phyloP scores from a whole-genome alignment of 2,888 invertebrate species.

The Napeogenes inachia region DNA sequence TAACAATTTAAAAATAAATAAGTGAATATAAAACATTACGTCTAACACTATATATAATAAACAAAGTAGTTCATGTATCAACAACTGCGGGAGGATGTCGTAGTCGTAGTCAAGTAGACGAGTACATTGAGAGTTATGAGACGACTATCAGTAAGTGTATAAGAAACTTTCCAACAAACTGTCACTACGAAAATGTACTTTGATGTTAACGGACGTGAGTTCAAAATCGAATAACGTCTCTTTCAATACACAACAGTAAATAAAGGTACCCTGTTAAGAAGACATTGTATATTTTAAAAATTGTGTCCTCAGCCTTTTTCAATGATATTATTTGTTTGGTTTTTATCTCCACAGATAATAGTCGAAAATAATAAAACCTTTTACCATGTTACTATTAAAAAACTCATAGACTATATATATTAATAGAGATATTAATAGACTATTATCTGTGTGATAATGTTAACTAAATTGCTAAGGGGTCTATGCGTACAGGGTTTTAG shows the following conservation, averaged over 20 bases:
- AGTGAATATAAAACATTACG: slow-evolving; percentile 53
- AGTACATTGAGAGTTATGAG: too few species aligned
- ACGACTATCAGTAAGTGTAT: slow-evolving; percentile 14
- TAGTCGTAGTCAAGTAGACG: too few species aligned
- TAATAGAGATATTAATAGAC: background rate
- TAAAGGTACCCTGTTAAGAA: slow-evolving; percentile 74
- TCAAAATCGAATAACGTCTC: slow-evolving; percentile 63
- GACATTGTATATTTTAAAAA: slow-evolving; percentile 76
- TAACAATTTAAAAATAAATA: slow-evolving; percentile 59
- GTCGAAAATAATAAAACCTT: slow-evolving; percentile 7
- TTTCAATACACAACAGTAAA: slow-evolving; percentile 69
- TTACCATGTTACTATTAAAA: slow-evolving; percentile 10
- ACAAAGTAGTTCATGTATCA: slow-evolving; percentile 29
- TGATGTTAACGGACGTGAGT: slow-evolving; percentile 24
- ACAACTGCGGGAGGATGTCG: too few species aligned
- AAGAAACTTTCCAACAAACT: slow-evolving; percentile 30
- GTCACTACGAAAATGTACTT: slow-evolving; percentile 42
- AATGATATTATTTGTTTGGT: slow-evolving; percentile 69
- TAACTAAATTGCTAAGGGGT: slow-evolving; percentile 71
- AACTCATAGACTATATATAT: slow-evolving; percentile 4
- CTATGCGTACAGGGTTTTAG: slow-evolving; percentile 69
- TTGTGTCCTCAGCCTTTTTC: slow-evolving; percentile 75
- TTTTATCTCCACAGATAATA: slow-evolving; percentile 53
- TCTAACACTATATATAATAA: slow-evolving; percentile 38
- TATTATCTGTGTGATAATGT: slow-evolving; percentile 51